Evolutionary conservation across 2,113 vertebrate species (phyloP).

Genomic region (Macrotis lagotis): DNA sequence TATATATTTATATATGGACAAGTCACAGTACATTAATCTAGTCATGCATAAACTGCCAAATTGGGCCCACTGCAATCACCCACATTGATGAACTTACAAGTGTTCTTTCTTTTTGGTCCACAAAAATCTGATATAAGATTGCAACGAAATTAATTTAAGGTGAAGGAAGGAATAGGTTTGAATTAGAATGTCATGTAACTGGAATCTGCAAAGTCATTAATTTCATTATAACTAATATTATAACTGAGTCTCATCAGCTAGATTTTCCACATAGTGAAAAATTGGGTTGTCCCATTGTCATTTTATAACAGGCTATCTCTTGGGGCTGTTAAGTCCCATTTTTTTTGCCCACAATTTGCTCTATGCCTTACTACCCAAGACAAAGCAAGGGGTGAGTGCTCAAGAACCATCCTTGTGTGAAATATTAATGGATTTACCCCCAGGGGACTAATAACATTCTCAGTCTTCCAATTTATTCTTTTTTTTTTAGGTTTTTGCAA

Average conservation of each 20-base stretch:
- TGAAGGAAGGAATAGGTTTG: slow-evolving; percentile 76
- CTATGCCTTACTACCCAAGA: background rate
- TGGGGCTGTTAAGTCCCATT: background rate
- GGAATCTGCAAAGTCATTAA: slow-evolving; percentile 32
- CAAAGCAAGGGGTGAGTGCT: background rate
- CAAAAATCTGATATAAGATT: slow-evolving; percentile 90
- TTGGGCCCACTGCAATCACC: slow-evolving; percentile 84
- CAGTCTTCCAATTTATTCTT: background rate
- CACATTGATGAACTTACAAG: slow-evolving; percentile 91
- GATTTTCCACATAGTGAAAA: background rate
- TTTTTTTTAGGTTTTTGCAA: too few relatives aligned
- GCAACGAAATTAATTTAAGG: slow-evolving; percentile 83
- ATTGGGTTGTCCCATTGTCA: background rate
- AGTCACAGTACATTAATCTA: slow-evolving; percentile 88
- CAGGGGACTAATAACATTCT: background rate
- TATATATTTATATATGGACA: slow-evolving; percentile 83
- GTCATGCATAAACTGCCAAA: slow-evolving; percentile 79
- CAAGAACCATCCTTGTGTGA: background rate
- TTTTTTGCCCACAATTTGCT: background rate
- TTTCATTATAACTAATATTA: slow-evolving; percentile 16
- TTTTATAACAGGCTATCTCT: background rate
- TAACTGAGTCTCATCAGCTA: background rate
- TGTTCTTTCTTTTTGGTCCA: slow-evolving; percentile 94
- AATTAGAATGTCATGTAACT: slow-evolving; percentile 53
- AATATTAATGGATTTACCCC: fast-evolving